Conservation (phyloP, 2,113 vertebrate genomes). For the Formicarius rufipectus region DNA sequence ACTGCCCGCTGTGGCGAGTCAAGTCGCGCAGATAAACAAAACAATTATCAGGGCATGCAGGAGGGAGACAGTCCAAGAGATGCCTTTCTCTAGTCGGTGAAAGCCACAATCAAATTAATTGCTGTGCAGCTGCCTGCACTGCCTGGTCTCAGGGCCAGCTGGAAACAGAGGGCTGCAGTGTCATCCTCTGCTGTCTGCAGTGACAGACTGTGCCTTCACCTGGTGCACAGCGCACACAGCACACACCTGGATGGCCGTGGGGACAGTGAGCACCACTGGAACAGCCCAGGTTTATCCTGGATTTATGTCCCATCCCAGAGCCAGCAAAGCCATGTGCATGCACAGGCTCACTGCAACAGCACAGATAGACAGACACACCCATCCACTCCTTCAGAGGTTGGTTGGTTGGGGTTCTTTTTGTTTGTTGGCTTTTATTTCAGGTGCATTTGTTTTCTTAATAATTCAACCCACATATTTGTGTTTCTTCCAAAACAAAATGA, state of each 20-base stretch:
- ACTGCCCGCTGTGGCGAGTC: not conserved
- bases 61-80: slow-evolving; percentile 20
- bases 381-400: not conserved
- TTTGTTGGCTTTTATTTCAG: too few relatives aligned
- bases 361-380: not conserved
- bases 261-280: not conserved
- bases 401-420: not conserved
- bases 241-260: rapidly evolving
- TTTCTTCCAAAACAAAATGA: slow-evolving; percentile 57
- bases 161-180: not conserved
- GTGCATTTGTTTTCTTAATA: slow-evolving; percentile 26
- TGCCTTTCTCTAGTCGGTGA: not conserved
- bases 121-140: not conserved
- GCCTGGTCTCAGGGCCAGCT: not conserved
- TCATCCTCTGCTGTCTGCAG: not conserved
- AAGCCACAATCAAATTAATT: slow-evolving; percentile 13
- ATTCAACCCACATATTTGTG: slow-evolving; percentile 31
- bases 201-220: not conserved
- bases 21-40: slow-evolving; percentile 45
- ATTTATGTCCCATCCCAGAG: not conserved
- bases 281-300: not conserved
- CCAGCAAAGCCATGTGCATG: not conserved
- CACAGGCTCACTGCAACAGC: not conserved
- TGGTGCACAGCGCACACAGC: not conserved
- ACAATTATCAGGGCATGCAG: slow-evolving; percentile 27